Conservation (phyloP, 2,113 vertebrate genomes). For the Eudyptes chrysolophus region DNA sequence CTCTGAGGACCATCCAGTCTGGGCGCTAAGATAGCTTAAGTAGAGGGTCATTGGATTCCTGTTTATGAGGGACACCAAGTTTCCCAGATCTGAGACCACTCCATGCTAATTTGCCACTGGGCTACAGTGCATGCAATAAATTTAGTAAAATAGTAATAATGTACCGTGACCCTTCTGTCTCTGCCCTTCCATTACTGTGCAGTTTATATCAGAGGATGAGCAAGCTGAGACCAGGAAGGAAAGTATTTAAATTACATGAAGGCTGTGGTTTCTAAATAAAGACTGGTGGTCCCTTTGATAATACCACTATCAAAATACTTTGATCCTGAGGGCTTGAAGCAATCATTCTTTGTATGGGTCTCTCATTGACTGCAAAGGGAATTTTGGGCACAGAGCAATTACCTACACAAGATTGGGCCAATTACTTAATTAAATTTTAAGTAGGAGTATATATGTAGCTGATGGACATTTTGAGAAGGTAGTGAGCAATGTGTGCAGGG, state of each 20-base stretch:
- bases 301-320: background rate
- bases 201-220: background rate
- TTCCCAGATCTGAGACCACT: background rate
- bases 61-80: background rate
- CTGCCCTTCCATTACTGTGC: background rate
- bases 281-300: conserved; percentile 10
- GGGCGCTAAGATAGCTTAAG: background rate
- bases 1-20: background rate
- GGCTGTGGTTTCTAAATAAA: conserved; percentile 33
- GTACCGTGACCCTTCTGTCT: background rate
- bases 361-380: conserved; percentile 39
- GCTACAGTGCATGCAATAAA: background rate
- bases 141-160: background rate
- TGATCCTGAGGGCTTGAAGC: background rate
- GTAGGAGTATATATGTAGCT: background rate
- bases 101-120: background rate
- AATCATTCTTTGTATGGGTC: background rate
- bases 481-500: conserved; percentile 8
- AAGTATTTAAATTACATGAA: conserved; percentile 8
- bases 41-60: background rate
- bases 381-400: conserved; percentile 49
- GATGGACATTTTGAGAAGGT: conserved; percentile 20
- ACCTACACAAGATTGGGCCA: background rate
- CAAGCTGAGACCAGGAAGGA: background rate
- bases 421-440: conserved; percentile 55